Conservation (phyloP, 2,797 vertebrate genomes). For the Oreortyx pictus region DNA sequence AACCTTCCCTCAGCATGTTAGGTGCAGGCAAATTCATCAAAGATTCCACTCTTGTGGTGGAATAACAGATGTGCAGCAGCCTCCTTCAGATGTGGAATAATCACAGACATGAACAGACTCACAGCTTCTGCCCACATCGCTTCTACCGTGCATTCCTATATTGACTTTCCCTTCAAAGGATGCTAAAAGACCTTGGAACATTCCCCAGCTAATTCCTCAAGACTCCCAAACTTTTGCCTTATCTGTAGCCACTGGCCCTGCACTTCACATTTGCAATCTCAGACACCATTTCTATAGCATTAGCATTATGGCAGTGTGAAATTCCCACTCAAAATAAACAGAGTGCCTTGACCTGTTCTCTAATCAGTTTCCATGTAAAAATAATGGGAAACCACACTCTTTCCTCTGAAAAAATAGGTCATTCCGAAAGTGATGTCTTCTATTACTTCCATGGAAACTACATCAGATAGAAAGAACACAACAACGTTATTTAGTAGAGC, state of each 20-base stretch:
- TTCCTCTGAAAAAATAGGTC: not conserved
- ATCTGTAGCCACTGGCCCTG: not conserved
- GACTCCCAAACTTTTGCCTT: not conserved
- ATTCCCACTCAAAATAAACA: not conserved
- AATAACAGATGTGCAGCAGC: conserved; percentile 51
- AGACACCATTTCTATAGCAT: not conserved
- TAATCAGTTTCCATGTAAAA: not conserved
- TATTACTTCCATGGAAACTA: not conserved
- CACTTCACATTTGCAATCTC: not conserved
- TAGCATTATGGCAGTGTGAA: rapidly evolving
- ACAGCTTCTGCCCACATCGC: not conserved
- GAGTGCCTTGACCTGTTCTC: not conserved
- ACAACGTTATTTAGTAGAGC: not conserved
- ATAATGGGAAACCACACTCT: not conserved
- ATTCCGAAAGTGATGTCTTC: not conserved
- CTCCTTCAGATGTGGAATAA: conserved; percentile 55
- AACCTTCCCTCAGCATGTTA: conserved; percentile 37
- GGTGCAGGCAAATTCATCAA: conserved; percentile 53
- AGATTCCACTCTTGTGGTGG: conserved; percentile 45
- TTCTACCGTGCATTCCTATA: not conserved
- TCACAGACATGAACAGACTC: conserved; percentile 28
- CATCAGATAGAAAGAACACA: not conserved
- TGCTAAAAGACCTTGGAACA: not conserved
- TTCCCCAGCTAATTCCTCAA: not conserved
- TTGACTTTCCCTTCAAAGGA: not conserved